Conservation (phyloP, 2,888 invertebrate genomes). For the Dryadula phaetusa region DNA sequence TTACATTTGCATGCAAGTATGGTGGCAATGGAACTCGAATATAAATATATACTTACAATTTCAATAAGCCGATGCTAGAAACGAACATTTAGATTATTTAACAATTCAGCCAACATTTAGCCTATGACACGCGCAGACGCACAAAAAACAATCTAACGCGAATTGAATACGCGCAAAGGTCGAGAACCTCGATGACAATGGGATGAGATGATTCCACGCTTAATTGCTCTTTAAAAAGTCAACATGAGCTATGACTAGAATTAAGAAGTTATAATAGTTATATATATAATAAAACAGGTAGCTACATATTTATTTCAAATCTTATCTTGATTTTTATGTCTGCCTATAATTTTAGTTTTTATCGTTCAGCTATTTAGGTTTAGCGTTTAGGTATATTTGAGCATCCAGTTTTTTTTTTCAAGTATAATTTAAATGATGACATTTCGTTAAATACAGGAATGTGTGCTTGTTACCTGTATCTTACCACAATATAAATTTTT, state of each 20-base stretch:
- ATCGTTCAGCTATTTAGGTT: slow-evolving; percentile 4
- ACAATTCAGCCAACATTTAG: slow-evolving; percentile 44
- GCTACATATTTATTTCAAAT: background rate
- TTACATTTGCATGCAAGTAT: background rate
- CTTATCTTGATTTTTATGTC: slow-evolving; percentile 15
- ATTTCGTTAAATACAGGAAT: background rate
- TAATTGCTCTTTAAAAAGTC: slow-evolving; percentile 57
- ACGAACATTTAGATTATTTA: slow-evolving; percentile 23
- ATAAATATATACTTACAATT: background rate
- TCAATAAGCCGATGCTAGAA: slow-evolving; percentile 11
- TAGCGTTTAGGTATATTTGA: background rate
- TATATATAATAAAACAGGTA: slow-evolving; percentile 19
- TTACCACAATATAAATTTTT: background rate
- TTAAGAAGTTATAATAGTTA: slow-evolving; percentile 12
- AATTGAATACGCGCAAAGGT: slow-evolving; percentile 67
- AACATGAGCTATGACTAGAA: slow-evolving; percentile 30
- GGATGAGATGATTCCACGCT: slow-evolving; percentile 61
- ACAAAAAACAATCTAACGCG: slow-evolving; percentile 58
- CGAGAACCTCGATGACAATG: slow-evolving; percentile 70
- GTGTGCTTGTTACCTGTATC: background rate
- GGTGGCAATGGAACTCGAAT: background rate
- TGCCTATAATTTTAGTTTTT: slow-evolving; percentile 7
- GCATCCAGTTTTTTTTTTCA: background rate
- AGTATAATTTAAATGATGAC: background rate
- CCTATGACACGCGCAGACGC: slow-evolving; percentile 52